A percentile compares a stretch with the other conserved stretches of the same genome.
Evolutionary conservation across 2,888 invertebrate species (phyloP).

Genomic region (Cerastis rubricosa): DNA sequence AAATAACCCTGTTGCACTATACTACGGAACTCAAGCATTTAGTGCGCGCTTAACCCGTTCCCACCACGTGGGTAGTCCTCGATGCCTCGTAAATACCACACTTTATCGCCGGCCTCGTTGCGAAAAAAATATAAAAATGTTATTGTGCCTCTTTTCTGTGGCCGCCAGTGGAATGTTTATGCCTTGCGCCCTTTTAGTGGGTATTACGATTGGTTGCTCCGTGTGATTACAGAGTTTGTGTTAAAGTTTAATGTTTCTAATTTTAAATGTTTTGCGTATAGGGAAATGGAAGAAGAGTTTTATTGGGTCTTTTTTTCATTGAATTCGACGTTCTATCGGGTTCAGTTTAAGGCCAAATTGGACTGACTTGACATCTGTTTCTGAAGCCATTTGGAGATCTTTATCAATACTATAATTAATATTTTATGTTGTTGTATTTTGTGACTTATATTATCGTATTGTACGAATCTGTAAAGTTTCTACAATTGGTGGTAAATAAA

Average conservation of each 20-base stretch:
- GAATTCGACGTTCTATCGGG: neutral
- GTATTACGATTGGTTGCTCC: conserved; percentile 37
- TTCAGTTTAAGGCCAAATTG: neutral
- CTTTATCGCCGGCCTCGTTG: conserved; percentile 72
- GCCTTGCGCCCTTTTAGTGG: conserved; percentile 33
- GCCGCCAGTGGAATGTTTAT: conserved; percentile 68
- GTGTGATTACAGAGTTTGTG: conserved; percentile 10
- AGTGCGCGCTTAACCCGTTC: conserved; percentile 45
- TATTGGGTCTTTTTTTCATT: neutral
- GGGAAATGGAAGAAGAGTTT: neutral
- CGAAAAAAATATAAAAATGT: conserved; percentile 71
- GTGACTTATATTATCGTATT: too few species aligned
- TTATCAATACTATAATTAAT: neutral
- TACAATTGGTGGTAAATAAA: too few species aligned
- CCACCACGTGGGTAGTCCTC: conserved; percentile 73
- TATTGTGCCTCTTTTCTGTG: conserved; percentile 68
- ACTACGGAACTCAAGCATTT: conserved; percentile 38
- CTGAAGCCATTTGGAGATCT: neutral
- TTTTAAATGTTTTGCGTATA: conserved; percentile 11
- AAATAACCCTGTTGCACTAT: neutral
- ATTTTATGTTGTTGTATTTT: too few species aligned
- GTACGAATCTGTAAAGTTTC: too few species aligned
- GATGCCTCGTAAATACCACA: conserved; percentile 74
- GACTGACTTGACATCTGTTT: neutral
- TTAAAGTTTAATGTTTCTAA: conserved; percentile 19